These are phyloP conservation scores for Hypomecis punctinalis DNA, from an alignment of 2,888 invertebrate species.

Conservation along the genomic window DNA sequence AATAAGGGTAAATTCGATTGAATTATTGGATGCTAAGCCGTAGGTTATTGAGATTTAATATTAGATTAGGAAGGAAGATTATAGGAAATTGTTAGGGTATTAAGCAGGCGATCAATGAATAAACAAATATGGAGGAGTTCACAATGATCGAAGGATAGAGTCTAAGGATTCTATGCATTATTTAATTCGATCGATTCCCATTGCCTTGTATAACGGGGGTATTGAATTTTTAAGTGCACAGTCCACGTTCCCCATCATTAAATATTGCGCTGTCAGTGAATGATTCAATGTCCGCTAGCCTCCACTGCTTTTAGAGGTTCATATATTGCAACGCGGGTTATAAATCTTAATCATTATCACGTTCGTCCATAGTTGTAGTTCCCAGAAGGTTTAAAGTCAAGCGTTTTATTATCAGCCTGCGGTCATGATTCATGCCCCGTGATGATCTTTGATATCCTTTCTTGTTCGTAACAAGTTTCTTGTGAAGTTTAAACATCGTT, in stretches of 20 bases:
- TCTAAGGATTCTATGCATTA: constrained; percentile 50
- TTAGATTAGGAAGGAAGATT: constrained; percentile 52
- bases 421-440: constrained; percentile 67
- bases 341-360: constrained; percentile 47
- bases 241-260: constrained; percentile 48
- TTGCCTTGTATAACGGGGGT: constrained; percentile 51
- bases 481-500: constrained; percentile 38
- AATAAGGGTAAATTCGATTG: constrained; percentile 58
- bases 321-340: constrained; percentile 31
- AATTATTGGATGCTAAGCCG: constrained; percentile 59
- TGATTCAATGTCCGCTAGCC: constrained; percentile 30
- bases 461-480: constrained; percentile 62
- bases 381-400: constrained; percentile 67
- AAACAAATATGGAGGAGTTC: constrained; percentile 34
- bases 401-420: constrained; percentile 58
- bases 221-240: constrained; percentile 57
- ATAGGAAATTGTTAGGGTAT: constrained; percentile 40
- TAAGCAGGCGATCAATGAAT: constrained; percentile 36
- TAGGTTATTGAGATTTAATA: constrained; percentile 61
- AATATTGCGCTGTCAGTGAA: constrained; percentile 50
- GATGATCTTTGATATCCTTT: constrained; percentile 75
- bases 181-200: constrained; percentile 60
- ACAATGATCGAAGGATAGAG: constrained; percentile 40
- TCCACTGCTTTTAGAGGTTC: constrained; percentile 17
- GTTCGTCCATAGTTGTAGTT: constrained; percentile 57